Evolutionary conservation across 1,140 invertebrate genomes (phyloP).

Genomic region (Drosophila sechellia): DNA sequence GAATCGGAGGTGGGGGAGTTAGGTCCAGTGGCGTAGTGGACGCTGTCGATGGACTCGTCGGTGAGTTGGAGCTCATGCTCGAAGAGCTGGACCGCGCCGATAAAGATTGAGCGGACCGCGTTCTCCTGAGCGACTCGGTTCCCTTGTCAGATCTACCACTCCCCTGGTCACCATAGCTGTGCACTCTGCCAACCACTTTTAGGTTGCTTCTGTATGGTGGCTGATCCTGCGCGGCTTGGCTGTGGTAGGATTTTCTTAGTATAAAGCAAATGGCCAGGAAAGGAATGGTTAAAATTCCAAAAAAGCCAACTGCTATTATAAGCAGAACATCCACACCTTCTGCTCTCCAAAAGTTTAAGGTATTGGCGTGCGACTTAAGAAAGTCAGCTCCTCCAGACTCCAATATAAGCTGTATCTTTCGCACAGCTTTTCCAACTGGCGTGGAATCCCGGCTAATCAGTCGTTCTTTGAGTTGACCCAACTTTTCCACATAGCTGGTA

Average conservation of each 20-base stretch:
- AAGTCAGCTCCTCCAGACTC: slow-evolving; percentile 84
- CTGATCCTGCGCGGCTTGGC: slow-evolving; percentile 49
- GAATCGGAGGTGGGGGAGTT: slow-evolving; percentile 50
- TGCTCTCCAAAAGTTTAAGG: slow-evolving; percentile 84
- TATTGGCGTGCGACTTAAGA: slow-evolving; percentile 82
- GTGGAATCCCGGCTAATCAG: slow-evolving; percentile 42
- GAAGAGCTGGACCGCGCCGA: slow-evolving; percentile 62
- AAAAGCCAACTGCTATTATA: slow-evolving; percentile 69
- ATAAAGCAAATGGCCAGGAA: slow-evolving; percentile 75
- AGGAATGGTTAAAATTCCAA: slow-evolving; percentile 67
- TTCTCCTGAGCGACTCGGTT: slow-evolving; percentile 51
- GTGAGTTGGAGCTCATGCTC: slow-evolving; percentile 55
- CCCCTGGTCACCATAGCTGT: slow-evolving; percentile 60
- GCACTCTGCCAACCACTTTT: slow-evolving; percentile 53
- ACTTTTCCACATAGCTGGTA: slow-evolving; percentile 54
- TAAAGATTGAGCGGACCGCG: slow-evolving; percentile 66
- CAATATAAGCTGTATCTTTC: slow-evolving; percentile 86
- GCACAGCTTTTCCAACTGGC: slow-evolving; percentile 84
- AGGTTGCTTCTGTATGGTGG: slow-evolving; percentile 45
- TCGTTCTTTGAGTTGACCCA: slow-evolving; percentile 82
- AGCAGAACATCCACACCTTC: slow-evolving; percentile 84
- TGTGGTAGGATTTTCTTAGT: slow-evolving; percentile 71
- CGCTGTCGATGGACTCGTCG: slow-evolving; percentile 51
- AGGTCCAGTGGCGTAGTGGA: slow-evolving; percentile 64
- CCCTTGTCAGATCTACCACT: slow-evolving; percentile 20